Evolutionary conservation across 1,140 invertebrate species (phyloP), one percentile per base, ranked within the genome.

Genomic region (Drosophila teissieri): DNA sequence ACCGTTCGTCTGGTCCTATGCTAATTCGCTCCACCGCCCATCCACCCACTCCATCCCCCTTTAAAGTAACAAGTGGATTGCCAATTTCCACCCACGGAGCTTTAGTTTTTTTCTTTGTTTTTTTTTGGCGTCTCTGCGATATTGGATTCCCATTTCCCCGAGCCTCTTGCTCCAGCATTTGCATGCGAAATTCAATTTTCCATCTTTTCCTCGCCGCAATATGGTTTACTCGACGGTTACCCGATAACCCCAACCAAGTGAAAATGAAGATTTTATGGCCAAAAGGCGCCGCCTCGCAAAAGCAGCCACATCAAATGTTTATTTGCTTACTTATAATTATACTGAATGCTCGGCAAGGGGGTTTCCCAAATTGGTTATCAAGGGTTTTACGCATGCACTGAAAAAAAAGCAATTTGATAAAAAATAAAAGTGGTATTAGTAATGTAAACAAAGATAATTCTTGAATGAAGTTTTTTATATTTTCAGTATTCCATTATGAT

Each of bases 61-160:
- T 14, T 12, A 40, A 34, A 34, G 74, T 89, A 88, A 88, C 83
- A 88, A 88, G 83, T 89, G 84, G 84, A 80, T 80, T 57, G 48
- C 51, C 60, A 56, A 54, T 53, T 49, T 31, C 31, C 31, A 36
- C 64, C 51, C 12, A 75, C 53, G 17, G 27, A 34, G 3, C n/a
- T 49, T 11, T 15, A 17, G 46, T 17, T 53, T 61, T 70, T 62
- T 60, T 54, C 53, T 31, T 39, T 64, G 31, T 65, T 64, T 31
- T 63, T 64, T 73, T 52, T 31, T 15, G 49, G 6, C 49, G 42
- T 42, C 64, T 64, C 55, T 31, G 44, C 39, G 45, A 46, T 73
- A 73, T 73, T 54, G 57, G 51, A 74, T 73, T 22, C 37, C 48
- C 36, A 31, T 31, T 31, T 46, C 17, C 4, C 11, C 10, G 2